Evolutionary conservation across 2,888 invertebrate genomes (phyloP).

Genomic region (Sinhomidia bicolor): DNA sequence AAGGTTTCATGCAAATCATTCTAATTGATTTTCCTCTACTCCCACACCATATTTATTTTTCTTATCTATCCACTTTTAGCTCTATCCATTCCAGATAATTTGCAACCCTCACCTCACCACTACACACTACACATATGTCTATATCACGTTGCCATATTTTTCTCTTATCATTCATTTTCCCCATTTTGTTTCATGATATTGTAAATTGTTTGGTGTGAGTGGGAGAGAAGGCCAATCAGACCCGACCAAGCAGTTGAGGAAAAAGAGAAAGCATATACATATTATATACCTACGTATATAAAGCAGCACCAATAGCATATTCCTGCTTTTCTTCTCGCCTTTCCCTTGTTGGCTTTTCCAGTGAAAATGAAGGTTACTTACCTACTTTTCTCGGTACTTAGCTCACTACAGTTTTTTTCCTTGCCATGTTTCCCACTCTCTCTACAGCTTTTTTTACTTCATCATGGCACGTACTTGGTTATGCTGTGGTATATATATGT

Average conservation of each 20-base stretch:
- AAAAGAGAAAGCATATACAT: neutral
- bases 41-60: too few species aligned
- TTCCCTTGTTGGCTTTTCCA: neutral
- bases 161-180: neutral
- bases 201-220: neutral
- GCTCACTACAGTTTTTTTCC: neutral
- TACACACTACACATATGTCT: too few species aligned
- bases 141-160: neutral
- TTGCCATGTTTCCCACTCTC: too few species aligned
- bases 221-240: neutral
- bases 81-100: too few species aligned
- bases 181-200: neutral
- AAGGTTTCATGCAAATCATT: too few species aligned
- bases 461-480: neutral
- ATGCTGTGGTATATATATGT: neutral
- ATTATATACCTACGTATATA: too few species aligned
- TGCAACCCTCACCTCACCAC: too few species aligned
- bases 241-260: neutral
- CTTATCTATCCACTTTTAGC: too few species aligned
- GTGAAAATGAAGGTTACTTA: slow-evolving; percentile 42
- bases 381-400: slow-evolving; percentile 22
- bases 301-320: neutral
- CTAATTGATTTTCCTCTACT: too few species aligned
- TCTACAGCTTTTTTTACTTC: neutral
- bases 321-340: neutral